These are phyloP conservation scores for Leptinotarsa rubiginosa DNA, from an alignment of 2,888 invertebrate species.

Conservation along the genomic window DNA sequence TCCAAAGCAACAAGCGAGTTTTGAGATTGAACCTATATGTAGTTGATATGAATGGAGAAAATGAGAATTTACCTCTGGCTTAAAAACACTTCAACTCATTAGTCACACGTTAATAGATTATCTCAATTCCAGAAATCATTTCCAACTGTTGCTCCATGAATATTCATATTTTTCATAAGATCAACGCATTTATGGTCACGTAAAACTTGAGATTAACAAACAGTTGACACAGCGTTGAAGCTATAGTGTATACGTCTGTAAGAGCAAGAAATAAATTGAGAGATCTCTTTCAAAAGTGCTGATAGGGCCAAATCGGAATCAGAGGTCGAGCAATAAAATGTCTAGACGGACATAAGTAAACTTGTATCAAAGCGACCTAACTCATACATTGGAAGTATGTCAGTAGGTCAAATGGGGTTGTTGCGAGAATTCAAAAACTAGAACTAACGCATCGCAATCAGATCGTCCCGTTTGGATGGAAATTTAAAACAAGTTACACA, in stretches of 20 bases:
- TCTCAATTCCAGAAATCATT: no score
- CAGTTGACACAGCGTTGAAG: neutral
- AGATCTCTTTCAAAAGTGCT: neutral
- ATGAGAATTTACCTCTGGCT: no score
- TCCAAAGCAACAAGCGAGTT: no score
- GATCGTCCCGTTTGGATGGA: neutral
- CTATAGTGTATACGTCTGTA: neutral
- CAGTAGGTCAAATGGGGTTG: neutral
- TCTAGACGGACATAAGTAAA: constrained; percentile 13
- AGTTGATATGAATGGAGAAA: no score
- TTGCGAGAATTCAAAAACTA: neutral
- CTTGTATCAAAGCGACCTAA: constrained; percentile 6
- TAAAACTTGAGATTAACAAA: neutral
- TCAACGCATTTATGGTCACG: neutral
- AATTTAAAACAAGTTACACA: no score
- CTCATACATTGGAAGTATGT: constrained; percentile 9
- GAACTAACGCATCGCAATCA: neutral
- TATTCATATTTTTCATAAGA: neutral
- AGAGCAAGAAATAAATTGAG: neutral
- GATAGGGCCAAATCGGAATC: constrained; percentile 8
- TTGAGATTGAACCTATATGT: no score
- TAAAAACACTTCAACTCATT: no score
- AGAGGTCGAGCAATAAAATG: constrained; percentile 16
- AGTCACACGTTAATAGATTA: no score
- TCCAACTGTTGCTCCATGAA: no score